Evolutionary conservation across 2,888 invertebrate genomes (phyloP).

Genomic region (Drosophila tanythrix): DNA sequence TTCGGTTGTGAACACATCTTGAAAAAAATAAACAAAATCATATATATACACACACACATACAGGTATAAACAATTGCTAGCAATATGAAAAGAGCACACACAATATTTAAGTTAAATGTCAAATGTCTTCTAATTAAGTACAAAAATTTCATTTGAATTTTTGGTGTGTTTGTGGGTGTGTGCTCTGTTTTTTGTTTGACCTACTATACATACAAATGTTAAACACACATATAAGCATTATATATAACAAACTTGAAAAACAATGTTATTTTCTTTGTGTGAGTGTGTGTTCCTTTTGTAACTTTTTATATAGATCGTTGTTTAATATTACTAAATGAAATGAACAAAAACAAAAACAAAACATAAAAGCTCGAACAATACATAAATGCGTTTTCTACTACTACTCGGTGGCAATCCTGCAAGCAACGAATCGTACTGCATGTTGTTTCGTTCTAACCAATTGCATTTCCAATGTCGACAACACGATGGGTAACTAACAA

Average conservation of each 20-base stretch:
- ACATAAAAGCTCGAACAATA: conserved; percentile 2
- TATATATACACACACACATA: background rate
- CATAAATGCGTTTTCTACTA: conserved; percentile 40
- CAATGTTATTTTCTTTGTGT: conserved; percentile 37
- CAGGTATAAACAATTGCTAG: background rate
- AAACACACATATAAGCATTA: conserved; percentile 15
- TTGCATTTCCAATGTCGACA: conserved; percentile 11
- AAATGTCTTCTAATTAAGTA: too few species aligned
- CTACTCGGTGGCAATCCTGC: conserved; percentile 34
- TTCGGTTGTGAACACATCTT: too few species aligned
- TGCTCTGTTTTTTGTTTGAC: conserved; percentile 6
- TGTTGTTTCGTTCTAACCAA: conserved; percentile 32
- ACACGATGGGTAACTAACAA: conserved; percentile 30
- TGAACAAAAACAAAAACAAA: conserved; percentile 11
- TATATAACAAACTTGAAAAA: conserved; percentile 39
- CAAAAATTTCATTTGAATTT: background rate
- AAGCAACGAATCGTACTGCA: conserved; percentile 4
- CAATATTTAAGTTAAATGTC: background rate
- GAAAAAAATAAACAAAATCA: background rate
- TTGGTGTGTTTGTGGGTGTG: background rate
- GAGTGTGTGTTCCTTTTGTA: conserved; percentile 42
- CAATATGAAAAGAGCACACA: conserved; percentile 1
- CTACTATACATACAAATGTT: conserved; percentile 1
- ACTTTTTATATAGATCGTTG: conserved; percentile 37
- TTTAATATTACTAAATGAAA: conserved; percentile 32